Evolutionary conservation across 2,888 invertebrate species (phyloP), one percentile per base, ranked within the genome.

Genomic region (Drosophila merina): DNA sequence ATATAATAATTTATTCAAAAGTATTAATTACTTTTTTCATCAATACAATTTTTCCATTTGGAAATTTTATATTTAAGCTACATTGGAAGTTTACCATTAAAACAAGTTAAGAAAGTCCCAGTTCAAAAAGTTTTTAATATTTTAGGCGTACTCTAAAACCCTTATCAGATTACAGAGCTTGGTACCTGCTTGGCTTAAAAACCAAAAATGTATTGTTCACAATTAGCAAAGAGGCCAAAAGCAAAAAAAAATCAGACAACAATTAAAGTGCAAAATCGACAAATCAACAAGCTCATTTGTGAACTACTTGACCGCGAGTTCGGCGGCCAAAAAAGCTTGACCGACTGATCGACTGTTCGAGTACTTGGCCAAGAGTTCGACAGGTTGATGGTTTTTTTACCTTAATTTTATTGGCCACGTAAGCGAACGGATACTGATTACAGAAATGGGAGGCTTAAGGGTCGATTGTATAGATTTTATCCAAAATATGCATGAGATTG

Each of bases 211-310:
- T 20, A 9, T 26, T 4, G 14, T 31, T 40, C 30, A 51, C 45
- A 64, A 51, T 63, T 45, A 14, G 44, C 45, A 10, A 62, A 64
- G 31, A 30, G 52, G 33, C 25, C 33, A 25, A 36, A 36, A 36
- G 26, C 26, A 12, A 48, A 48, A 54, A 49, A 44, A 25, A 72
- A 62, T 45, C 69, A 72, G 77, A 66, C 72, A 71, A 25, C 70
- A 77, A 74, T 80, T 74, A 72, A 84, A 77, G 69, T 60, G 66
- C 74, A 54, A 77, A 77, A 70, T 79, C 77, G 77, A 51, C 72
- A 76, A 71, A 84, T 83, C 73, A 75, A 57, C 57, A 48, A 64
- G 57, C 51, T 54, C 31, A 26, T 66, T 64, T 40, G 38, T 25
- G 31, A 38, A 48, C 48, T 31, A 40, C 68, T 68, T 54, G 59